Percentiles rank a stretch among this genome's conserved stretches.
phyloP scores from a whole-genome alignment of 2,797 vertebrate species.

The Bovichtus variegatus region DNA sequence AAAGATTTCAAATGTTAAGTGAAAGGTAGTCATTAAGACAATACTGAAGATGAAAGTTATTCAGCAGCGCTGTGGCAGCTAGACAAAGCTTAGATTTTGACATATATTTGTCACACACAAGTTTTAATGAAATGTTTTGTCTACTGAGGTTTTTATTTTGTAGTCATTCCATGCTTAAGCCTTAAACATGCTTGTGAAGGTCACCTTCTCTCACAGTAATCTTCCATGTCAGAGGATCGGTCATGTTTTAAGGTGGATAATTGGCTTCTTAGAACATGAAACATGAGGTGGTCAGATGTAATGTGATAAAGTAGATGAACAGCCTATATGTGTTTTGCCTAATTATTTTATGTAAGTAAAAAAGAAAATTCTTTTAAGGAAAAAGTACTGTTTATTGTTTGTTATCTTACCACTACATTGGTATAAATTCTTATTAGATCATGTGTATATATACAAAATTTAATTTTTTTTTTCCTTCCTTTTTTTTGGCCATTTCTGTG shows the following conservation, averaged over 20 bases:
- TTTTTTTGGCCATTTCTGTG: constrained; percentile 78
- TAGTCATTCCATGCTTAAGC: constrained; percentile 99
- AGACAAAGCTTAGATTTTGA: constrained; percentile 97
- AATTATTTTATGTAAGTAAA: constrained; percentile 89
- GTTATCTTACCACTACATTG: constrained; percentile 99
- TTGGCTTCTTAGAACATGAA: constrained; percentile 96
- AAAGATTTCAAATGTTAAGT: constrained; percentile 85
- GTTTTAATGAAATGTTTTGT: constrained; percentile 98
- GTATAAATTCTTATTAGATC: constrained; percentile 99
- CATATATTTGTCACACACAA: constrained; percentile 96
- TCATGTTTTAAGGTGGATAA: constrained; percentile 83
- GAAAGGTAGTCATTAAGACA: constrained; percentile 87
- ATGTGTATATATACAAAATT: constrained; percentile 90
- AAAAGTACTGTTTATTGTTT: constrained; percentile 97
- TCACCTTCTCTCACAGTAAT: constrained; percentile 86
- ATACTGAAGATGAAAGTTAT: constrained; percentile 92
- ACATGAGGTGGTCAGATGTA: constrained; percentile 86
- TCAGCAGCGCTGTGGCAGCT: constrained; percentile 99
- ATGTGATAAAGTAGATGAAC: constrained; percentile 85
- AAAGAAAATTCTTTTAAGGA: constrained; percentile 82
- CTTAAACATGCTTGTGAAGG: constrained; percentile 96
- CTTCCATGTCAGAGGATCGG: constrained; percentile 84
- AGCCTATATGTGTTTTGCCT: constrained; percentile 86
- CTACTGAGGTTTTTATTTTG: constrained; percentile 97
- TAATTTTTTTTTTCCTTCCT: constrained; percentile 74